Percentiles rank a stretch among this genome's conserved stretches.
Conservation (phyloP, 1,140 invertebrate species). For the Drosophila bipectinata region DNA sequence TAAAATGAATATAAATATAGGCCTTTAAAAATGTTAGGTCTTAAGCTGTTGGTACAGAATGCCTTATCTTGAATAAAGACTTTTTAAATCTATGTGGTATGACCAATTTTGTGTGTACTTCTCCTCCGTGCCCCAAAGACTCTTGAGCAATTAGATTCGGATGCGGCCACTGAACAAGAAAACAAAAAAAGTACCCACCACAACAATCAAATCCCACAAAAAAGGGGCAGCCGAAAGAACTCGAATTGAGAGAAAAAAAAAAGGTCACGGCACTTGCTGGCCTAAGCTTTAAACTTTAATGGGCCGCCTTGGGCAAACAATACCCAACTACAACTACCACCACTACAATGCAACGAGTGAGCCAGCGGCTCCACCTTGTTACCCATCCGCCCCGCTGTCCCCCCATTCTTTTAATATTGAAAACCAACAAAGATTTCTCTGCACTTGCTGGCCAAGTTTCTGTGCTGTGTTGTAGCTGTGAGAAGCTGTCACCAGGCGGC, state of each 20-base stretch:
- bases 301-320: conserved; percentile 66
- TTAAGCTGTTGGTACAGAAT: neutral
- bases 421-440: conserved; percentile 63
- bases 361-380: conserved; percentile 29
- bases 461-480: conserved; percentile 1
- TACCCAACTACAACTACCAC: conserved; percentile 8
- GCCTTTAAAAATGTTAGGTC: neutral
- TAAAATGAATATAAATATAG: neutral
- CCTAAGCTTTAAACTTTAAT: conserved; percentile 57
- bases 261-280: conserved; percentile 77
- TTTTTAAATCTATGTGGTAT: conserved; percentile 1
- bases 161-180: conserved; percentile 43
- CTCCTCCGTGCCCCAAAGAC: conserved; percentile 33
- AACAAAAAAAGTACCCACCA: conserved; percentile 21
- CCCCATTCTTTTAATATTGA: conserved; percentile 14
- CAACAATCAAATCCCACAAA: conserved; percentile 29
- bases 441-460: conserved; percentile 56
- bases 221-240: conserved; percentile 50
- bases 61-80: neutral
- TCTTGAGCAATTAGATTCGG: conserved; percentile 69
- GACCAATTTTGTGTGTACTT: neutral
- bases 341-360: conserved; percentile 21
- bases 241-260: conserved; percentile 73
- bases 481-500: conserved; percentile 23
- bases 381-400: neutral